phyloP scores from a whole-genome alignment of 2,888 invertebrate genomes.

The Timema cristinae region DNA sequence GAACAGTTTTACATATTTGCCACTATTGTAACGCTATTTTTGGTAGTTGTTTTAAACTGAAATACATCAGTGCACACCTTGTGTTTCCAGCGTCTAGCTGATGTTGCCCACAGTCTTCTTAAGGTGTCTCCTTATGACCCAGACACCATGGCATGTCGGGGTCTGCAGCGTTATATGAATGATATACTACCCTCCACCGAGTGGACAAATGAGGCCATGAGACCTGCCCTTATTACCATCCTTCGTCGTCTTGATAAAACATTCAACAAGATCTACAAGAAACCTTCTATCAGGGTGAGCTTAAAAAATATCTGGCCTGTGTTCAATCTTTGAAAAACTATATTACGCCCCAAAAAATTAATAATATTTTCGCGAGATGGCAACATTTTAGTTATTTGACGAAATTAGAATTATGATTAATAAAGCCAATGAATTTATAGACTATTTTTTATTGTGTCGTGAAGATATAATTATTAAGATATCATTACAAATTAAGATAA shows the following conservation, averaged over 20 bases:
- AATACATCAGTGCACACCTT: too few relatives aligned
- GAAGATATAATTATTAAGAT: too few relatives aligned
- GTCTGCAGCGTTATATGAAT: slow-evolving; percentile 88
- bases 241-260: slow-evolving; percentile 92
- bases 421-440: background rate
- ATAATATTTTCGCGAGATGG: too few relatives aligned
- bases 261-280: slow-evolving; percentile 95
- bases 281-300: slow-evolving; percentile 77
- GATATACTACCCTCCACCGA: slow-evolving; percentile 91
- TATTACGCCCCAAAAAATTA: too few relatives aligned
- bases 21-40: too few relatives aligned
- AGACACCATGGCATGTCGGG: slow-evolving; percentile 92
- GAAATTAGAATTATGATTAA: background rate
- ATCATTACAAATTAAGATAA: too few relatives aligned
- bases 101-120: slow-evolving; percentile 92
- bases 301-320: too few relatives aligned
- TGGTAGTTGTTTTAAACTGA: too few relatives aligned
- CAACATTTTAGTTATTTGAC: too few relatives aligned
- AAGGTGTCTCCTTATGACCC: slow-evolving; percentile 98
- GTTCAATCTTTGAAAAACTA: too few relatives aligned
- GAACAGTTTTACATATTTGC: too few relatives aligned
- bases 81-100: slow-evolving; percentile 73
- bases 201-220: slow-evolving; percentile 89
- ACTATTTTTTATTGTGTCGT: too few relatives aligned
- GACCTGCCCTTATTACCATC: slow-evolving; percentile 89